Evolutionary conservation across 2,888 invertebrate genomes (phyloP).

Genomic region (Trilocha varians): DNA sequence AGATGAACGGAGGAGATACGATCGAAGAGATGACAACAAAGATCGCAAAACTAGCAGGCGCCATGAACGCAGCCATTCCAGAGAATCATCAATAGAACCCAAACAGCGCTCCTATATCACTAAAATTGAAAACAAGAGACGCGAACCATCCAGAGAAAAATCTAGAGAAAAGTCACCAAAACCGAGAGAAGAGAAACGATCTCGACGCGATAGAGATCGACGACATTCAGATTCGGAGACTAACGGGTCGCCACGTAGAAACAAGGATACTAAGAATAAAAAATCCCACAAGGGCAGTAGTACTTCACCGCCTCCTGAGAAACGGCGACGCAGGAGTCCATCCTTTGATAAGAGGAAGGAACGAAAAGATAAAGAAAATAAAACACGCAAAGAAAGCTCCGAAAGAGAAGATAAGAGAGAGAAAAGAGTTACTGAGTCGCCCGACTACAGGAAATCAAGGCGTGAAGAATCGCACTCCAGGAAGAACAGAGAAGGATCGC

Average conservation of each 20-base stretch:
- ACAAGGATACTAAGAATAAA: conserved; percentile 35
- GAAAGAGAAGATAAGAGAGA: conserved; percentile 28
- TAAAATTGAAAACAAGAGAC: conserved; percentile 42
- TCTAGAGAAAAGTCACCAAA: neutral
- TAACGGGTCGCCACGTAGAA: conserved; percentile 26
- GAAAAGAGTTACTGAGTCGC: conserved; percentile 16
- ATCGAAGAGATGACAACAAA: conserved; percentile 39
- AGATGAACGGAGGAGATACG: conserved; percentile 55
- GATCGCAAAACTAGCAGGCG: conserved; percentile 31
- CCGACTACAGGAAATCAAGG: conserved; percentile 13
- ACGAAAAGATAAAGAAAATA: conserved; percentile 25
- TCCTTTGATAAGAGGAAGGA: conserved; percentile 35
- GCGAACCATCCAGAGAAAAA: conserved; percentile 32
- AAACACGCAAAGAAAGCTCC: conserved; percentile 27
- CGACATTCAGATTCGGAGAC: conserved; percentile 36
- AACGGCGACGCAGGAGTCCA: conserved; percentile 43
- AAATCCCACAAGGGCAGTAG: conserved; percentile 34
- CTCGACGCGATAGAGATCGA: conserved; percentile 33
- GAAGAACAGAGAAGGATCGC: conserved; percentile 19
- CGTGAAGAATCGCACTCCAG: conserved; percentile 9
- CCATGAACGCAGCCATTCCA: conserved; percentile 36
- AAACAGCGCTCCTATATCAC: conserved; percentile 47
- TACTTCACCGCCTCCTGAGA: conserved; percentile 47
- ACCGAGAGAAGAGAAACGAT: conserved; percentile 26
- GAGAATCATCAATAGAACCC: conserved; percentile 37